phyloP scores from a whole-genome alignment of 2,888 invertebrate genomes.

The Deroplatys truncata region DNA sequence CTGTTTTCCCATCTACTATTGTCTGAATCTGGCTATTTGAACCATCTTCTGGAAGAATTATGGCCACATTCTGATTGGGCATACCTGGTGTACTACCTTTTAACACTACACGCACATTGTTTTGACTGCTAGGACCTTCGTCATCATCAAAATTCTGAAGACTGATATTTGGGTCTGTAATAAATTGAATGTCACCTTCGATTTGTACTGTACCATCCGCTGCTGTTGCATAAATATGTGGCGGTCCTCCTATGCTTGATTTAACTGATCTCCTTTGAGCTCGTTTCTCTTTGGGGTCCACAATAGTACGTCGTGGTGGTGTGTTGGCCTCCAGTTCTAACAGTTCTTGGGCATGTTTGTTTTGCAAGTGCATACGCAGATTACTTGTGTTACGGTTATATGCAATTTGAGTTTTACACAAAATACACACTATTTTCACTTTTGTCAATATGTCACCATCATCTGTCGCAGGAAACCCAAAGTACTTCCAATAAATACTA shows the following conservation, averaged over 20 bases:
- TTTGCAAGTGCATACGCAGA: constrained; percentile 49
- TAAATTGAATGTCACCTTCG: constrained; percentile 44
- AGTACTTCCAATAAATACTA: constrained; percentile 51
- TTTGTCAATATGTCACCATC: constrained; percentile 43
- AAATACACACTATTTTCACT: constrained; percentile 48
- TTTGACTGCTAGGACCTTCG: constrained; percentile 21
- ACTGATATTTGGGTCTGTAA: constrained; percentile 43
- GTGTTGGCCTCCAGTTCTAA: constrained; percentile 41
- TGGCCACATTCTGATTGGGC: constrained; percentile 39
- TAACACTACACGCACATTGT: constrained; percentile 27
- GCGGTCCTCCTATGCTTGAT: constrained; percentile 13
- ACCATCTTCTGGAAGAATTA: constrained; percentile 41
- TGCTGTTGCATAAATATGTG: constrained; percentile 44
- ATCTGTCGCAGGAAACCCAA: constrained; percentile 50
- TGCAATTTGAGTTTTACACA: constrained; percentile 49
- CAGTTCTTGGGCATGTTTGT: constrained; percentile 45
- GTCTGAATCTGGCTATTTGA: constrained; percentile 28
- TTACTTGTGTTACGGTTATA: constrained; percentile 52
- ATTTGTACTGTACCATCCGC: constrained; percentile 45
- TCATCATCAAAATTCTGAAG: constrained; percentile 42
- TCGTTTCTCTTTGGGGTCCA: constrained; percentile 39
- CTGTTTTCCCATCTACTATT: constrained; percentile 41
- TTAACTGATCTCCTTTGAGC: constrained; percentile 40
- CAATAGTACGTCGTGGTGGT: constrained; percentile 36
- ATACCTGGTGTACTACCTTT: constrained; percentile 23